Evolutionary conservation across 2,797 vertebrate genomes (phyloP).

Genomic region (Halcyon smyrnensis): DNA sequence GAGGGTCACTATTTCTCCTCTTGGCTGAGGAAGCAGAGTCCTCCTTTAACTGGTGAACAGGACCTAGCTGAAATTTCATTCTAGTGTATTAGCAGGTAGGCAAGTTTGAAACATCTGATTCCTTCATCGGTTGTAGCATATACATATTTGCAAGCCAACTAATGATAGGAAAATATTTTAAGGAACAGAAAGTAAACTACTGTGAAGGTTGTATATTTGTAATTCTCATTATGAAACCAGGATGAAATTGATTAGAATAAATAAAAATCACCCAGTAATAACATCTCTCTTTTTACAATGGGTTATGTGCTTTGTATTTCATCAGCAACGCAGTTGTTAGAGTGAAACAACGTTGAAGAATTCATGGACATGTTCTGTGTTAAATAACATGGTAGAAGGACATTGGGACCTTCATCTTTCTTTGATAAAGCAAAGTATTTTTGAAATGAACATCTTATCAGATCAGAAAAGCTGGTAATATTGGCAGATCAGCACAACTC

Average conservation of each 20-base stretch:
- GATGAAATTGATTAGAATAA: not conserved
- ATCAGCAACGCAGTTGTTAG: not conserved
- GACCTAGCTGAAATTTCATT: not conserved
- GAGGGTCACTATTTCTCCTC: not conserved
- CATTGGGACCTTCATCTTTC: slow-evolving; percentile 53
- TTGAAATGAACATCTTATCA: slow-evolving; percentile 57
- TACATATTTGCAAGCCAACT: not conserved
- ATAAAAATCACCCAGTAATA: not conserved
- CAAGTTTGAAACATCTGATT: not conserved
- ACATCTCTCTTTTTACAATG: not conserved
- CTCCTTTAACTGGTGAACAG: not conserved
- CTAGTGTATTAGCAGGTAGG: not conserved
- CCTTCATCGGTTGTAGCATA: not conserved
- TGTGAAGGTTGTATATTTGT: not conserved
- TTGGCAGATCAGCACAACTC: slow-evolving; percentile 49
- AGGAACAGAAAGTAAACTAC: not conserved
- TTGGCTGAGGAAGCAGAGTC: not conserved
- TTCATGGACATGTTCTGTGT: not conserved
- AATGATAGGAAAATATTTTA: not conserved
- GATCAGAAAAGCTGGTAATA: slow-evolving; percentile 60
- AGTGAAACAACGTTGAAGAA: not conserved
- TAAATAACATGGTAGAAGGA: slow-evolving; percentile 33
- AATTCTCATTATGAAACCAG: not conserved
- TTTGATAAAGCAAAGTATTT: slow-evolving; percentile 59
- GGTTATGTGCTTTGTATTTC: not conserved